A percentile compares a stretch with the other conserved stretches of the same genome.
phyloP scores from a whole-genome alignment of 2,113 vertebrate genomes.

The Odontesthes bonariensis region DNA sequence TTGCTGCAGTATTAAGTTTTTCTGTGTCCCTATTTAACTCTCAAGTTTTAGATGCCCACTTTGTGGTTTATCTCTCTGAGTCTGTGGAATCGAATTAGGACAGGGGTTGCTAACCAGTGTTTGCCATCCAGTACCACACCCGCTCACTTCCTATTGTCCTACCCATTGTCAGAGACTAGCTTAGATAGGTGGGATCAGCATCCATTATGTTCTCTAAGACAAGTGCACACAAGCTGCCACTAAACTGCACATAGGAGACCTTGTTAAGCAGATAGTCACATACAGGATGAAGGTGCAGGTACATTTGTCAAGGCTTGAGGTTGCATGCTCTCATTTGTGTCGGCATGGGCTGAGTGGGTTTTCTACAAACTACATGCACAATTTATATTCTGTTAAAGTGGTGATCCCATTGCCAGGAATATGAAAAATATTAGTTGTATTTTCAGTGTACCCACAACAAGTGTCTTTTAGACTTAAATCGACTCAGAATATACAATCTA shows the following conservation, averaged over 20 bases:
- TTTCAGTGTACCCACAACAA: neutral
- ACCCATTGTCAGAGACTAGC: conserved; percentile 33
- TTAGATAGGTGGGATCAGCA: conserved; percentile 71
- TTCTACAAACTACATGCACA: neutral
- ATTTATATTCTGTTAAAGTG: neutral
- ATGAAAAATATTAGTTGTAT: no score
- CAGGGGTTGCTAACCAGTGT: conserved; percentile 23
- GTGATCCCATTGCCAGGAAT: neutral
- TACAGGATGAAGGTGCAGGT: conserved; percentile 23
- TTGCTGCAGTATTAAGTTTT: neutral
- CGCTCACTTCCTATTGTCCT: conserved; percentile 55
- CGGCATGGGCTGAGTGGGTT: neutral
- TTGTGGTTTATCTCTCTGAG: neutral
- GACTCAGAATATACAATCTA: neutral
- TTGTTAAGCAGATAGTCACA: conserved; percentile 39
- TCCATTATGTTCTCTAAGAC: conserved; percentile 70
- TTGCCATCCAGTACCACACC: conserved; percentile 62
- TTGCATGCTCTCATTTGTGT: neutral
- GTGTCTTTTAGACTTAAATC: neutral
- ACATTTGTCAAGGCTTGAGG: neutral
- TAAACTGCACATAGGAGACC: conserved; percentile 37
- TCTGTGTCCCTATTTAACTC: neutral
- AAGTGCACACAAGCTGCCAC: conserved; percentile 48
- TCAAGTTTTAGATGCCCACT: neutral
- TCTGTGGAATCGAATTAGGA: conserved; percentile 26